Percentiles rank a stretch among this genome's conserved stretches.
phyloP scores from a whole-genome alignment of 64 coral and sea anemone genomes.

The Montipora cactus region DNA sequence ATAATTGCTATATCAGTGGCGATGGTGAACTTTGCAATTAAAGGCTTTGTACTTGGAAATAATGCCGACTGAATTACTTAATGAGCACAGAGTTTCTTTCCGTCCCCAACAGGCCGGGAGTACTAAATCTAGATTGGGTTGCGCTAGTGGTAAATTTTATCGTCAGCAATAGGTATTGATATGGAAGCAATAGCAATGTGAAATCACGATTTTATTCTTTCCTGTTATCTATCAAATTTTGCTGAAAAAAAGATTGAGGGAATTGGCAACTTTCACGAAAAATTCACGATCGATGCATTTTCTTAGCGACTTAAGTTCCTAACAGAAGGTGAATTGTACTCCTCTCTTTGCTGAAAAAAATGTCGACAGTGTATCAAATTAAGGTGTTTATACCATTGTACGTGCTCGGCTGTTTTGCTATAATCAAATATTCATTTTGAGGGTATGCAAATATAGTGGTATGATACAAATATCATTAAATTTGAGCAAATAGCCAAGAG shows the following conservation, averaged over 20 bases:
- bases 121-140: too few relatives aligned
- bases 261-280: too few relatives aligned
- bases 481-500: background rate
- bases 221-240: background rate
- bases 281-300: too few relatives aligned
- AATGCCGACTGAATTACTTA: background rate
- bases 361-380: background rate
- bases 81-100: too few relatives aligned
- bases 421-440: slow-evolving; percentile 1
- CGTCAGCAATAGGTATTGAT: background rate
- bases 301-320: background rate
- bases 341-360: background rate
- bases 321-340: background rate
- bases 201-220: background rate
- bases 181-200: background rate
- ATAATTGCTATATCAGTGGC: background rate
- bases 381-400: background rate
- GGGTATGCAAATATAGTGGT: background rate
- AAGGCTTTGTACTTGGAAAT: background rate
- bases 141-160: background rate
- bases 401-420: background rate
- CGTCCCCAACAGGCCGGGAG: too few relatives aligned
- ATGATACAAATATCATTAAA: slow-evolving; percentile 25
- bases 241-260: background rate
- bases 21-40: background rate